A percentile compares a stretch with the other conserved stretches of the same genome.
phyloP scores from a whole-genome alignment of 2,113 vertebrate species.

The Microtus oregoni region DNA sequence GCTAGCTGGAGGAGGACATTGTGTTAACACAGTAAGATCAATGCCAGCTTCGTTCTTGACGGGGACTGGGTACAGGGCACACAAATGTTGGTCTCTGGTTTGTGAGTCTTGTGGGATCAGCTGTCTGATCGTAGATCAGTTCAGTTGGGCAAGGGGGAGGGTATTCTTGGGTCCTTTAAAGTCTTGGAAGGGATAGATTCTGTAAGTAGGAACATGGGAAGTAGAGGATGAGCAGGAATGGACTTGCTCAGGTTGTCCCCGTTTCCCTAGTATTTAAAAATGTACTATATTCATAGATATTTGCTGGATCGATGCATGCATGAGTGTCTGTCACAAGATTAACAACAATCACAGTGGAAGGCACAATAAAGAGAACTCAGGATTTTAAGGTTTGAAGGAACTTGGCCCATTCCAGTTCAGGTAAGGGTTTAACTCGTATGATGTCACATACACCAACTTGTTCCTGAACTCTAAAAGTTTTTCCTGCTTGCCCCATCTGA shows the following conservation, averaged over 20 bases:
- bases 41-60: background rate
- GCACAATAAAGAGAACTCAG: background rate
- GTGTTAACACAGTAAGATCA: too few species aligned
- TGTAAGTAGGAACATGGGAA: background rate
- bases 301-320: background rate
- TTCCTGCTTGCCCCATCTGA: background rate
- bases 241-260: background rate
- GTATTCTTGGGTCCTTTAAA: background rate
- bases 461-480: background rate
- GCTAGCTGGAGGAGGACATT: background rate
- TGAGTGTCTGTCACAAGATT: background rate
- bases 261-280: background rate
- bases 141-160: background rate
- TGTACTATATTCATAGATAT: background rate
- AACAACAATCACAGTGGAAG: background rate
- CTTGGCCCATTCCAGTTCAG: background rate
- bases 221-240: background rate
- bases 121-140: background rate
- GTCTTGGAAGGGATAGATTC: background rate
- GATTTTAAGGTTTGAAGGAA: slow-evolving; percentile 17
- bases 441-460: background rate
- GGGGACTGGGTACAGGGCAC: too few species aligned
- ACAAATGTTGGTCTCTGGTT: background rate
- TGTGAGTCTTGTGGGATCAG: background rate
- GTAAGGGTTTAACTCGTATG: background rate